A percentile compares a stretch with the other conserved stretches of the same genome.
phyloP scores from a whole-genome alignment of 2,113 vertebrate species.

The Onychorhynchus coronatus region DNA sequence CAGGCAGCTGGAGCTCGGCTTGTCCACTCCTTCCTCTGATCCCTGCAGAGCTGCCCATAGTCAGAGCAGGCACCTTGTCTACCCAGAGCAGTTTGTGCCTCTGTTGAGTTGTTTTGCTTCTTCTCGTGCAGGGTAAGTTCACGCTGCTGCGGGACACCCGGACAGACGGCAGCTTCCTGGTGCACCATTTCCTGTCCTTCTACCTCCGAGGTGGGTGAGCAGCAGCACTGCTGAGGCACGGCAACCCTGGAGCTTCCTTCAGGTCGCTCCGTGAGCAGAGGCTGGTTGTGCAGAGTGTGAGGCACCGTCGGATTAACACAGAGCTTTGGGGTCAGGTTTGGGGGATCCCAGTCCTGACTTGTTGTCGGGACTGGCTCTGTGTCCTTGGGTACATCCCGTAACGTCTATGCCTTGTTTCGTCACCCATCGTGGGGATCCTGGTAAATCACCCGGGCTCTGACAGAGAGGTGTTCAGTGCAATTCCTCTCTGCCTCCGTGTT shows the following conservation, averaged over 20 bases:
- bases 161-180: slow-evolving; percentile 90
- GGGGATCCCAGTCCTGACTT: background rate
- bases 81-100: background rate
- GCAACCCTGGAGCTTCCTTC: background rate
- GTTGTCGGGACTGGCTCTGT: background rate
- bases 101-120: background rate
- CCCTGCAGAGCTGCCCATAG: background rate
- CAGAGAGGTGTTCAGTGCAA: background rate
- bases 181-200: slow-evolving; percentile 93
- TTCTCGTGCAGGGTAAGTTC: slow-evolving; percentile 78
- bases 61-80: background rate
- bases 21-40: background rate
- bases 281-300: background rate
- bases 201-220: slow-evolving; percentile 84
- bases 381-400: background rate
- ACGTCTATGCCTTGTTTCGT: background rate
- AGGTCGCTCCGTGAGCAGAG: fast-evolving
- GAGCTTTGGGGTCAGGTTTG: background rate
- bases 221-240: background rate
- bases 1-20: background rate
- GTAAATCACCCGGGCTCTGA: background rate
- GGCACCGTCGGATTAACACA: fast-evolving
- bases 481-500: background rate
- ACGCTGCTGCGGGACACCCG: slow-evolving; percentile 80
- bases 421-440: fast-evolving